phyloP scores from a whole-genome alignment of 2,888 invertebrate species.

The Flexamia atlantica region DNA sequence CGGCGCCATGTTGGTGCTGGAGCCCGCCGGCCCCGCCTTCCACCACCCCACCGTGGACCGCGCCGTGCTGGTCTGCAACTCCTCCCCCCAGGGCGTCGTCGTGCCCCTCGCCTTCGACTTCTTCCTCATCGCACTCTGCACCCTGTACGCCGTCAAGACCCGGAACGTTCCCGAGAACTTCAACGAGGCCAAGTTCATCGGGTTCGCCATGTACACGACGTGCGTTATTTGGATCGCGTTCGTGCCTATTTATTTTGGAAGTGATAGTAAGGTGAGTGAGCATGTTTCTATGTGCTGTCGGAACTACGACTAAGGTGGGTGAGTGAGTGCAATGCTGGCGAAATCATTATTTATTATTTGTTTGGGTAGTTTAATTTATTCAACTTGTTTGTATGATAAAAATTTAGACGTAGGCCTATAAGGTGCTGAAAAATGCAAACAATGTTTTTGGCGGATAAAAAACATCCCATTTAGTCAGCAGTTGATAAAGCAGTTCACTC shows the following conservation, averaged over 20 bases:
- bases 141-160: conserved; percentile 87
- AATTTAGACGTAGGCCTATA: too few relatives aligned
- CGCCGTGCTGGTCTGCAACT: conserved; percentile 81
- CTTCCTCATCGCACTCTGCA: conserved; percentile 84
- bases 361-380: too few relatives aligned
- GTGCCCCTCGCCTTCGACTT: conserved; percentile 85
- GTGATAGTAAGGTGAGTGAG: conserved; percentile 79
- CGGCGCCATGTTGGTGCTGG: conserved; percentile 79
- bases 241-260: conserved; percentile 86
- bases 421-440: too few relatives aligned
- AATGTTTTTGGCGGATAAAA: too few relatives aligned
- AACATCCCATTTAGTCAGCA: too few relatives aligned
- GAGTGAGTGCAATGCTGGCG: too few relatives aligned
- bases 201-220: conserved; percentile 90
- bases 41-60: conserved; percentile 77
- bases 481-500: too few relatives aligned
- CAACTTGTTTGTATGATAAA: too few relatives aligned
- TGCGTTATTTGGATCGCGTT: conserved; percentile 89
- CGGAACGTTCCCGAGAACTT: conserved; percentile 90
- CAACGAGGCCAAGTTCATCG: conserved; percentile 86
- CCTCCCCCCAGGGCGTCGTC: conserved; percentile 78
- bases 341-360: too few relatives aligned
- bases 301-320: too few relatives aligned
- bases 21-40: conserved; percentile 79
- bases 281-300: too few relatives aligned